Conservation (phyloP, 2,797 vertebrate genomes). For the Pangasius djambal region DNA sequence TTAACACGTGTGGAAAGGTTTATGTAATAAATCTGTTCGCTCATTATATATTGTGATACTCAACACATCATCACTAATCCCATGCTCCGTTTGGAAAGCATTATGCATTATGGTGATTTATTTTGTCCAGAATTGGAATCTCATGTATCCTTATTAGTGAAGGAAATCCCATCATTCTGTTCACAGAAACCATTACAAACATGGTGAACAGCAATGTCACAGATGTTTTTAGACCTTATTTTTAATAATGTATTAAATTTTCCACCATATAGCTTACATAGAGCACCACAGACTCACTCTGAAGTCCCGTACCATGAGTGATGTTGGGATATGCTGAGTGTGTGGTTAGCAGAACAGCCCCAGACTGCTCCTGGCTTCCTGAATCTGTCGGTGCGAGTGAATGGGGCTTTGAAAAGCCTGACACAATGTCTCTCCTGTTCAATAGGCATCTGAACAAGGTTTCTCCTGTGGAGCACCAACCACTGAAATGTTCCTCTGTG, state of each 20-base stretch:
- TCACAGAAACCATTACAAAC: background rate
- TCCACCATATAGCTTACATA: background rate
- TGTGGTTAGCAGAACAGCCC: constrained; percentile 26
- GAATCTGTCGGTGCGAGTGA: constrained; percentile 27
- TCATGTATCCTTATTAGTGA: background rate
- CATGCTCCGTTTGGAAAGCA: background rate
- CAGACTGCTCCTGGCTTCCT: constrained; percentile 29
- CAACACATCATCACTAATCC: background rate
- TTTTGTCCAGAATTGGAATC: background rate
- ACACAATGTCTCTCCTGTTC: constrained; percentile 53
- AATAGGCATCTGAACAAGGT: constrained; percentile 47
- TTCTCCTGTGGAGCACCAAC: constrained; percentile 22
- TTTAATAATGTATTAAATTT: background rate
- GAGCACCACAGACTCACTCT: background rate
- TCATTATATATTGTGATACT: background rate
- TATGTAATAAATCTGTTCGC: background rate
- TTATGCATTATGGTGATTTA: background rate
- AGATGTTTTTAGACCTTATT: background rate
- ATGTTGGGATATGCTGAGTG: background rate
- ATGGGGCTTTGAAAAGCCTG: constrained; percentile 43
- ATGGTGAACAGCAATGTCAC: background rate
- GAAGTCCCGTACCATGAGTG: background rate
- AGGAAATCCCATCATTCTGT: background rate
- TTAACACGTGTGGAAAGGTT: background rate
- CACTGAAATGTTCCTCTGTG: constrained; percentile 34